phyloP scores from a whole-genome alignment of 92 coral and sea anemone genomes.

The Blastomussa wellsi region DNA sequence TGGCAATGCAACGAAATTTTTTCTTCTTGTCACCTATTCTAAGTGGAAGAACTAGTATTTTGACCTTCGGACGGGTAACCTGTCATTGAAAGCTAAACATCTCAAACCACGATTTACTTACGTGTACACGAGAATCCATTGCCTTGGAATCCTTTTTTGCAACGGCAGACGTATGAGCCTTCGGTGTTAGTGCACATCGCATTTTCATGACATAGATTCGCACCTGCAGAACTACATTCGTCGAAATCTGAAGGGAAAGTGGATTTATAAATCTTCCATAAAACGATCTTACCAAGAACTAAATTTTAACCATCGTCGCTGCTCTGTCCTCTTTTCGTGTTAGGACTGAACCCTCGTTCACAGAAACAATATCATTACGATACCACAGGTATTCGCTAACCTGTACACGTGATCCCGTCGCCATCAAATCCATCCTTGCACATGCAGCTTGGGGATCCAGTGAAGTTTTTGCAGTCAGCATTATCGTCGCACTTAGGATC shows the following conservation, averaged over 20 bases:
- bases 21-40: too few relatives aligned
- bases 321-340: neutral
- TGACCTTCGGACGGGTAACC: too few relatives aligned
- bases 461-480: slow-evolving; percentile 11
- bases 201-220: slow-evolving; percentile 22
- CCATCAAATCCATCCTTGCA: slow-evolving; percentile 52
- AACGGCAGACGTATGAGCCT: slow-evolving; percentile 56
- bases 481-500: neutral
- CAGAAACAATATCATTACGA: neutral
- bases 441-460: slow-evolving; percentile 5
- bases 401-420: slow-evolving; percentile 55
- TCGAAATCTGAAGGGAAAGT: slow-evolving; percentile 36
- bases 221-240: slow-evolving; percentile 22
- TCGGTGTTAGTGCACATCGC: slow-evolving; percentile 43
- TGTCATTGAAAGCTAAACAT: too few relatives aligned
- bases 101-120: neutral
- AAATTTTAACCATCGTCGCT: neutral
- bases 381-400: slow-evolving; percentile 9
- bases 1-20: too few relatives aligned
- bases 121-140: slow-evolving; percentile 51
- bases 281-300: neutral
- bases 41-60: too few relatives aligned
- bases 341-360: neutral
- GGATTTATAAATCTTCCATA: neutral
- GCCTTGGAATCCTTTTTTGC: slow-evolving; percentile 47